These are phyloP conservation scores for Poecilus cupreus DNA, from an alignment of 2,888 invertebrate species.

Conservation along the genomic window DNA sequence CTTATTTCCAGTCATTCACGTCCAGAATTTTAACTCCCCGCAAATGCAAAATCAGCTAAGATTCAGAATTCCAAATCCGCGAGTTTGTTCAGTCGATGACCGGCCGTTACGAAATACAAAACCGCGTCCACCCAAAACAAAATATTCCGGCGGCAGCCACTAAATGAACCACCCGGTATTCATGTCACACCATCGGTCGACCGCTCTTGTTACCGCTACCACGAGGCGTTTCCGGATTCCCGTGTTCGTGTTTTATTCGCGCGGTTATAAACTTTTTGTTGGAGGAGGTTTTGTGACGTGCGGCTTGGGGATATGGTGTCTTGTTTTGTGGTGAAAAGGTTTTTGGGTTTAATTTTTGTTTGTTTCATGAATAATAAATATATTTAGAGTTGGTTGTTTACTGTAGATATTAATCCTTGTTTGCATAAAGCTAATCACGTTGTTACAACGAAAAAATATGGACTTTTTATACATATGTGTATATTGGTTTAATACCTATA, in stretches of 20 bases:
- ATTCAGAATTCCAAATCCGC: neutral
- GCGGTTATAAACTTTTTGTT: conserved; percentile 11
- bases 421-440: no score
- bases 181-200: neutral
- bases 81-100: neutral
- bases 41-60: neutral
- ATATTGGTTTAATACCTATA: no score
- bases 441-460: no score
- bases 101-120: neutral
- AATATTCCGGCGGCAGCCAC: neutral
- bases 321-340: no score
- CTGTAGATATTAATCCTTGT: no score
- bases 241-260: conserved; percentile 41
- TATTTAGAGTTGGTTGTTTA: no score
- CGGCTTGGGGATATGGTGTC: neutral
- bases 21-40: neutral
- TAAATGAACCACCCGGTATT: conserved; percentile 39
- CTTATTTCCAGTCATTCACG: neutral
- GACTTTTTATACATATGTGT: no score
- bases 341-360: no score
- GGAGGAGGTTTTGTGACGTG: neutral
- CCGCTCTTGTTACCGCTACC: neutral
- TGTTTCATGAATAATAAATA: no score
- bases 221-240: conserved; percentile 26
- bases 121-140: neutral